Conservation (phyloP, 2,888 invertebrate species). For the Cerastis leucographa region DNA sequence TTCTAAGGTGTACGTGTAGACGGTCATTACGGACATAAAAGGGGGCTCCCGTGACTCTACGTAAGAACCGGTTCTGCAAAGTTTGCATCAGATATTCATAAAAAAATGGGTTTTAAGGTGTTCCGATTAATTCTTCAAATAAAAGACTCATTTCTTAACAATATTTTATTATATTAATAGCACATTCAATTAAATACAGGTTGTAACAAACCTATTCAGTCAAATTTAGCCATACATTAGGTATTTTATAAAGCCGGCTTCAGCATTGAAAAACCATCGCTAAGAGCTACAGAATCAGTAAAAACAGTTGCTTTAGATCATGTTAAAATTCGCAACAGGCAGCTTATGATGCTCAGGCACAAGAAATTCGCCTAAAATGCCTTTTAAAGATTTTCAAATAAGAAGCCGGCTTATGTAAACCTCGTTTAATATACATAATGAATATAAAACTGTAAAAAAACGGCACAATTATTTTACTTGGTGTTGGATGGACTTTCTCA, state of each 20-base stretch:
- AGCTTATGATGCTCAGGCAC: not conserved
- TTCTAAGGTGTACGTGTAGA: too few species aligned
- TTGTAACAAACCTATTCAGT: constrained; percentile 49
- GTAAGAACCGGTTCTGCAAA: too few species aligned
- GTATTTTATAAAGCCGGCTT: constrained; percentile 38
- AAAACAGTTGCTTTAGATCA: not conserved
- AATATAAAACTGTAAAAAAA: constrained; percentile 23
- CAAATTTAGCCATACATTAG: constrained; percentile 38
- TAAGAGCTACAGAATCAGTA: not conserved
- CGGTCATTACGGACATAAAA: too few species aligned
- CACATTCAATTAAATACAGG: constrained; percentile 54
- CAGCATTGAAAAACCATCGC: constrained; percentile 7
- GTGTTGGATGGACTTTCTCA: not conserved
- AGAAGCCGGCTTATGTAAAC: constrained; percentile 23
- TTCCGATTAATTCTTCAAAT: not conserved
- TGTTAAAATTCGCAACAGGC: constrained; percentile 4
- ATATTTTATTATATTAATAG: constrained; percentile 50
- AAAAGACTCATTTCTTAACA: constrained; percentile 28
- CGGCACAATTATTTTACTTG: not conserved
- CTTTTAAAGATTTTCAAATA: not conserved
- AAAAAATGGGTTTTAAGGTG: not conserved
- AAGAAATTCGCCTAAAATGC: not conserved
- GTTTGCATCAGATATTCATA: too few species aligned
- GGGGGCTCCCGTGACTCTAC: too few species aligned
- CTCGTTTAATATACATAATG: not conserved